phyloP scores from a whole-genome alignment of 2,797 vertebrate genomes.

The Cyprinodon diabolis region DNA sequence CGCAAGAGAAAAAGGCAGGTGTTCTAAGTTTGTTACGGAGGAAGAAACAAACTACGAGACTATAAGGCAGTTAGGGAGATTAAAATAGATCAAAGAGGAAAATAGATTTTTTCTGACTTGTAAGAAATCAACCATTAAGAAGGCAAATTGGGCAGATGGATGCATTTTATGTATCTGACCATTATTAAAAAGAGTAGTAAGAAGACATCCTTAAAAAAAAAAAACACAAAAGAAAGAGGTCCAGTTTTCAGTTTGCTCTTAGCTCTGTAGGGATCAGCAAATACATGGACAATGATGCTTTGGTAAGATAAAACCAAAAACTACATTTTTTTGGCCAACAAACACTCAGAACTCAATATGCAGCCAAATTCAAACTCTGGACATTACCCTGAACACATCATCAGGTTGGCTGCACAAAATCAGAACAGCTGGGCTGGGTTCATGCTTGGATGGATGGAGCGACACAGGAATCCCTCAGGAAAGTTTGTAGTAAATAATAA shows the following conservation, averaged over 20 bases:
- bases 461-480: not conserved
- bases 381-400: not conserved
- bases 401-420: not conserved
- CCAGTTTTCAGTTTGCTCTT: not conserved
- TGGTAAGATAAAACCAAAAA: not conserved
- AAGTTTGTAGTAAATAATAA: not conserved
- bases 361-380: not conserved
- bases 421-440: not conserved
- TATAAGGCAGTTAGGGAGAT: slow-evolving; percentile 43
- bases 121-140: not conserved
- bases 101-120: slow-evolving; percentile 27
- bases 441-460: not conserved
- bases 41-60: slow-evolving; percentile 53
- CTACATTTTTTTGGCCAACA: not conserved
- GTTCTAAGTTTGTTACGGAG: slow-evolving; percentile 58
- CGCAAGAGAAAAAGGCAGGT: slow-evolving; percentile 48
- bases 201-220: not conserved
- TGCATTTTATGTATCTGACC: not conserved
- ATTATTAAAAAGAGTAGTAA: not conserved
- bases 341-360: not conserved
- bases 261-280: not conserved
- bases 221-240: not conserved
- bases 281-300: not conserved
- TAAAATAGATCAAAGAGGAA: slow-evolving; percentile 24
- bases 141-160: not conserved